These are phyloP conservation scores for Pseudocheirus occidentalis DNA, from an alignment of 2,797 vertebrate genomes.

Conservation along the genomic window DNA sequence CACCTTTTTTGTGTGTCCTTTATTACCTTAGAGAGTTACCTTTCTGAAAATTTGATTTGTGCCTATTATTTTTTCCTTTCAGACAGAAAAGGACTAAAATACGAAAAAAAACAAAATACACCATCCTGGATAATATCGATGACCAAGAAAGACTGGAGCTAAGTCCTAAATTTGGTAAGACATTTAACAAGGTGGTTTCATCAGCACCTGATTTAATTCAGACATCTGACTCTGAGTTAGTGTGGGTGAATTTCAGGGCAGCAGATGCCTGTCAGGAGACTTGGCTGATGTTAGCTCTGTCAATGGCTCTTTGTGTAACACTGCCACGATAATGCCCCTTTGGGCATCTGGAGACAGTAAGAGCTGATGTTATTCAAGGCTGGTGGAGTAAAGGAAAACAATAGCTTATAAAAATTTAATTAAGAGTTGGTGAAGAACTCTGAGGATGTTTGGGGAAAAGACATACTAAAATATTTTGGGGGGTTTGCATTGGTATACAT, in stretches of 20 bases:
- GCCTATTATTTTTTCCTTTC: conserved; percentile 62
- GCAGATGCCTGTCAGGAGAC: neutral
- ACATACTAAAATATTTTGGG: neutral
- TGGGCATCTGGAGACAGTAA: neutral
- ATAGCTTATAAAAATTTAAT: neutral
- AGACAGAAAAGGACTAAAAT: conserved; percentile 90
- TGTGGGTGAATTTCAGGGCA: neutral
- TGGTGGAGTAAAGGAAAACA: rapidly evolving
- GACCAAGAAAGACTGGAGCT: conserved; percentile 95
- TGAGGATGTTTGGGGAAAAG: neutral
- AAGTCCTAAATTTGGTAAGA: conserved; percentile 91
- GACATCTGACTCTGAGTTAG: neutral
- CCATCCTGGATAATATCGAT: conserved; percentile 94
- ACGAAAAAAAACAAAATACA: conserved; percentile 93
- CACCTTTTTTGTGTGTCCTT: neutral
- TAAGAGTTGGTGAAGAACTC: neutral
- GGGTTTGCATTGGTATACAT: neutral
- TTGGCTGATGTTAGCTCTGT: neutral
- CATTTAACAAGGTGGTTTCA: rapidly evolving
- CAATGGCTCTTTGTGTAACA: neutral
- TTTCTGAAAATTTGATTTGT: conserved; percentile 37
- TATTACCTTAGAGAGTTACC: neutral
- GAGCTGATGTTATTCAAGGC: rapidly evolving
- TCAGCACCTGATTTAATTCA: neutral
- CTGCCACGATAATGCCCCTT: neutral